Conservation (phyloP, 2,113 vertebrate species). For the Nestor notabilis region DNA sequence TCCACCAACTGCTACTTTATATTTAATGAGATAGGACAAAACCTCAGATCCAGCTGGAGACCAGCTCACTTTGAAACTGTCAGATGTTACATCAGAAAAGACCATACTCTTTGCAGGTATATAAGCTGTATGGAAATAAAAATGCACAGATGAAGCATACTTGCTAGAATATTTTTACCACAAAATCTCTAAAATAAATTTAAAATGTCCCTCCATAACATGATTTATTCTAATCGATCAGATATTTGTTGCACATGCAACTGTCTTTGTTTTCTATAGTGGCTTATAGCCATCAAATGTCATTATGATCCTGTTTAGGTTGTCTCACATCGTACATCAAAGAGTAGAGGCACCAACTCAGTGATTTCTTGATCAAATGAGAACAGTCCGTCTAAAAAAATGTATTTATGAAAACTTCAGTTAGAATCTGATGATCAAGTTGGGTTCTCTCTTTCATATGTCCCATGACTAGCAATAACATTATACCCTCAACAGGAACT, state of each 20-base stretch:
- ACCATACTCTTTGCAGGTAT: conserved; percentile 81
- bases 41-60: conserved; percentile 77
- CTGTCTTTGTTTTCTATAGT: neutral
- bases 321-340: neutral
- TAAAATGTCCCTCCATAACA: neutral
- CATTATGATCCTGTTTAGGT: neutral
- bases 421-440: neutral
- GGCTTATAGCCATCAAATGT: neutral
- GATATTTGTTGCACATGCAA: neutral
- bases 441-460: neutral
- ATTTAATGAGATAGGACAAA: conserved; percentile 85
- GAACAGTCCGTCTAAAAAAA: neutral
- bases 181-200: neutral
- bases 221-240: neutral
- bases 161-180: neutral
- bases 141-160: neutral
- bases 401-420: neutral
- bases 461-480: neutral
- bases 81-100: conserved; percentile 87
- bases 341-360: neutral
- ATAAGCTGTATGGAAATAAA: conserved; percentile 76
- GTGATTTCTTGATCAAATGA: neutral
- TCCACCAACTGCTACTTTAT: conserved; percentile 76
- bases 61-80: conserved; percentile 89
- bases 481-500: neutral